These are phyloP conservation scores for Myripristis murdjan DNA, from an alignment of 2,797 vertebrate genomes.

Conservation along the genomic window DNA sequence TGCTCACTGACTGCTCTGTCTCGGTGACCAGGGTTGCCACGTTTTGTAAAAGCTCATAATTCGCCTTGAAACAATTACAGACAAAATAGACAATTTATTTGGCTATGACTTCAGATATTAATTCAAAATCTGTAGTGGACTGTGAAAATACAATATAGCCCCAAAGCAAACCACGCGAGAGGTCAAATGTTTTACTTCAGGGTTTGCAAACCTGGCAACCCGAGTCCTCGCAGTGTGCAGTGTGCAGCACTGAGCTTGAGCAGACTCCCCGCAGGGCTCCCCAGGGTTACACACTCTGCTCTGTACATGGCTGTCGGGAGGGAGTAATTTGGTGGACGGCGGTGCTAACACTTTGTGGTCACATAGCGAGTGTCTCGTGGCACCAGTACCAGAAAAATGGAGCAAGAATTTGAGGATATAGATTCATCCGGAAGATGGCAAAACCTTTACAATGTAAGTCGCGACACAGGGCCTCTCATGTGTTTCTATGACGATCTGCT, in stretches of 20 bases:
- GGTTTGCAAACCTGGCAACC: conserved; percentile 67
- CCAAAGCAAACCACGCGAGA: not conserved
- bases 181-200: not conserved
- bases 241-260: not conserved
- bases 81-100: not conserved
- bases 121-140: not conserved
- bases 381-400: conserved; percentile 74
- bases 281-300: conserved; percentile 59
- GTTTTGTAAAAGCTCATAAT: conserved; percentile 4
- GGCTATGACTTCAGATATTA: not conserved
- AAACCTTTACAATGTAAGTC: conserved; percentile 89
- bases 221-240: conserved; percentile 40
- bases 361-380: conserved; percentile 31
- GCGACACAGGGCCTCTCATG: conserved; percentile 69
- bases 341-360: conserved; percentile 35
- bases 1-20: not conserved
- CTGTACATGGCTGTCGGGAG: conserved; percentile 74
- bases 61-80: not conserved
- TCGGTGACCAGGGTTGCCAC: conserved; percentile 54
- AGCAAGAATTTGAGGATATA: conserved; percentile 90
- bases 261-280: conserved; percentile 74
- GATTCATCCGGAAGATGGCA: conserved; percentile 92
- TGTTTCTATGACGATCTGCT: conserved; percentile 76
- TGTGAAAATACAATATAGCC: not conserved
- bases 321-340: conserved; percentile 65